Evolutionary conservation across 2,888 invertebrate genomes (phyloP).

Genomic region (Cantharis rustica): DNA sequence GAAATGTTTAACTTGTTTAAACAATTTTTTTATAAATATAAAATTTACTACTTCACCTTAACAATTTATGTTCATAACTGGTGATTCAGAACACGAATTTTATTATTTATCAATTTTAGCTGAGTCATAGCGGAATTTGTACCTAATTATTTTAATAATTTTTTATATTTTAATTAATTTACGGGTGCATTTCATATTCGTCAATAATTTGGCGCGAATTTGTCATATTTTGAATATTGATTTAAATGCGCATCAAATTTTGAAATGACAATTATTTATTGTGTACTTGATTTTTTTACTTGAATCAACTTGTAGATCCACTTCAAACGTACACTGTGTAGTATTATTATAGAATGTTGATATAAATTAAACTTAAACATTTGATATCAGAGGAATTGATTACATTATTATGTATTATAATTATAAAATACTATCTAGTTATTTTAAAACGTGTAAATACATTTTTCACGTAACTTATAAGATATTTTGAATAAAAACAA

Average conservation of each 20-base stretch:
- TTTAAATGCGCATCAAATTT: not conserved
- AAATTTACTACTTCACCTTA: not conserved
- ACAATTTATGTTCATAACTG: not conserved
- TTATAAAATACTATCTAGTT: too few relatives aligned
- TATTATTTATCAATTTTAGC: not conserved
- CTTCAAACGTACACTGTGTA: not conserved
- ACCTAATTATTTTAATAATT: not conserved
- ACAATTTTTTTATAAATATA: not conserved
- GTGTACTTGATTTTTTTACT: not conserved
- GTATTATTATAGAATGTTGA: not conserved
- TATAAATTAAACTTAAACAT: not conserved
- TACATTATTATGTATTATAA: not conserved
- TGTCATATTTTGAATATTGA: not conserved
- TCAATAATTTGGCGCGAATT: not conserved
- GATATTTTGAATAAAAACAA: too few relatives aligned
- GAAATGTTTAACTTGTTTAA: not conserved
- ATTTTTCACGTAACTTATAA: not conserved
- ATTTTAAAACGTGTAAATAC: not conserved
- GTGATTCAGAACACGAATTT: not conserved
- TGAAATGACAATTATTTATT: not conserved
- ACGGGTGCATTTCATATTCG: not conserved
- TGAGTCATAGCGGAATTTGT: not conserved
- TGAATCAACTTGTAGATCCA: not conserved
- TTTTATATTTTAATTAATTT: not conserved
- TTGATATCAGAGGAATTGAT: not conserved